These are phyloP conservation scores for Lordiphosa clarofinis DNA, from an alignment of 1,140 invertebrate species.

Conservation along the genomic window DNA sequence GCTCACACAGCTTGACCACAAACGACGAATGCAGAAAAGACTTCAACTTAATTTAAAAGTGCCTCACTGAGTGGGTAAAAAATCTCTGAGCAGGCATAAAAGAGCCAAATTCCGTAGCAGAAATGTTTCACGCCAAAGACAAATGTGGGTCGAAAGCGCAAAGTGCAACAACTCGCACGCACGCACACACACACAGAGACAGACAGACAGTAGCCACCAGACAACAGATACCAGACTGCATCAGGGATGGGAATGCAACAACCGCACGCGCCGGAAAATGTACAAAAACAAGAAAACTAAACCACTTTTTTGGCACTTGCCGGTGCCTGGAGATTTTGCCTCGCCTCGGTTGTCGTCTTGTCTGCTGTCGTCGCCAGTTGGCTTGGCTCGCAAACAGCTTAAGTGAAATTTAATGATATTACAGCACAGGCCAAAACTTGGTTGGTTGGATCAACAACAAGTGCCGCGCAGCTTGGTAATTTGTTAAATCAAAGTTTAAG, in stretches of 20 bases:
- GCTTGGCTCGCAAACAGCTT: constrained; percentile 40
- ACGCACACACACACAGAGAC: constrained; percentile 4
- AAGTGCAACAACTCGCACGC: constrained; percentile 63
- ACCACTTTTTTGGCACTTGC: constrained; percentile 64
- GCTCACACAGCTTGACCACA: constrained; percentile 38
- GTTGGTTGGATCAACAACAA: constrained; percentile 32
- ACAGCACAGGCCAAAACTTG: constrained; percentile 29
- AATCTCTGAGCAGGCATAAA: constrained; percentile 32
- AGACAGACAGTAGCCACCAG: constrained; percentile 5
- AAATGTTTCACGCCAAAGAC: constrained; percentile 62
- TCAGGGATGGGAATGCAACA: constrained; percentile 10
- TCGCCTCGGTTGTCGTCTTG: constrained; percentile 6
- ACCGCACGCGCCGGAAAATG: constrained; percentile 40
- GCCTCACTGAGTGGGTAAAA: constrained; percentile 30
- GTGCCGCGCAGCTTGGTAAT: constrained; percentile 47
- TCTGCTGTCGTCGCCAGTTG: constrained; percentile 26
- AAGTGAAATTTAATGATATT: constrained; percentile 74
- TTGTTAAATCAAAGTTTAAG: constrained; percentile 52
- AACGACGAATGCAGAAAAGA: constrained; percentile 24
- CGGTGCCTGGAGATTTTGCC: constrained; percentile 20
- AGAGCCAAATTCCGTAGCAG: constrained; percentile 43
- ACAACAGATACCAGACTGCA: constrained; percentile 14
- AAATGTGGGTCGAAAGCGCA: constrained; percentile 73
- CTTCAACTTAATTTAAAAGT: constrained; percentile 66
- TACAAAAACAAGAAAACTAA: constrained; percentile 54